Evolutionary conservation across 2,113 vertebrate genomes (phyloP), one percentile per base, ranked within the genome.

Genomic region (Dicrurus megarhynchus): DNA sequence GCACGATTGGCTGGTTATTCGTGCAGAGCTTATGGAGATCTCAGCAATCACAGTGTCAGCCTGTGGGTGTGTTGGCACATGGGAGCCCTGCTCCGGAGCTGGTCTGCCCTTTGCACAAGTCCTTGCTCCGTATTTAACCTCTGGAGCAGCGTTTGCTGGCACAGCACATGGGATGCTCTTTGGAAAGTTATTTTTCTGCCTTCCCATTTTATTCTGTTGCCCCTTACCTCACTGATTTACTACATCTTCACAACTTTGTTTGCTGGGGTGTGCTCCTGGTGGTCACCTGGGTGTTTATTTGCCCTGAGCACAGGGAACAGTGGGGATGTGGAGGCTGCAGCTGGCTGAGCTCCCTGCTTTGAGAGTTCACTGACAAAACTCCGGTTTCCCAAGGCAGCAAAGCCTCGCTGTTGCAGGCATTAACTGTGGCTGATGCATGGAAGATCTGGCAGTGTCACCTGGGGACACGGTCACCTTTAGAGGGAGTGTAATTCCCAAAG

Each of bases 211-310:
- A 6, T 33, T 3, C 50, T 26, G 14, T 10, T 47, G 39, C 56
- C 3, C 1, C 50, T 37, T 8, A 10, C 44, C 35, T 32, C 42
- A 2, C 37, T 17, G 3, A 0, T 20, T 65, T 5, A 2, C 39
- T 26, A 0, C 16, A 32, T n/a, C 52, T 50, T 42, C 13, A 0
- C 17, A 0, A 1, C 9, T 83, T 13, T 37, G 7, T 21, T 65
- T 65, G 37, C 42, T 73, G 57, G 52, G 49, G 2, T 32, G 46
- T 6, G 20, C 2, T 78, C n/a, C 60, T 39, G 50, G 53, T 9
- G 27, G 0, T 53, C 16, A 10, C 21, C 35, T 10, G 33, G n/a
- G 19, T 1, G 50, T 67, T 55, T 14, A 1, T 32, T 35, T 60
- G 39, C 16, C 7, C 24, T 8, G 16, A 50, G 69, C 16, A 2